Evolutionary conservation across 2,797 vertebrate species (phyloP), one percentile per base, ranked within the genome.

Genomic region (Lindbergichthys nudifrons): DNA sequence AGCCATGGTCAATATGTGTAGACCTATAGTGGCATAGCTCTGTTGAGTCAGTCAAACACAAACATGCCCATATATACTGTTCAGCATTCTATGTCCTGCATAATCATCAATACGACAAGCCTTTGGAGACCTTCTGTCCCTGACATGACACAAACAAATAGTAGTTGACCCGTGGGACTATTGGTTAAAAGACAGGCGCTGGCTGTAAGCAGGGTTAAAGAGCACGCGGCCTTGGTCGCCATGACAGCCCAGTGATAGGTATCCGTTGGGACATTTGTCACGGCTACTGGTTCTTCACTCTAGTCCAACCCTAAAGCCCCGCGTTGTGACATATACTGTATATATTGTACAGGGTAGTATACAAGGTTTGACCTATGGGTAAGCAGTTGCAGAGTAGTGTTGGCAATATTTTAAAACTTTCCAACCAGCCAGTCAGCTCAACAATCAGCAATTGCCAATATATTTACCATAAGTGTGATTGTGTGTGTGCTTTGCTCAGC

Each of bases 181-280:
- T 32, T 69, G 75, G 84, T 70, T 83, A 87, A 88, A 91, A 83
- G 87, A 72, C 73, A 62, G 66, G 58, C 23, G 10, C 57, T 59
- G 65, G 74, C 73, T 68, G 73, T 71, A 67, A 81, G 77, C 70
- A 23, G 79, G 83, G 81, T 87, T 84, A 85, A 86, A 84, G 79
- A 85, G 59, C 62, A 64, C 43, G 39, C 4, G 36, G 87, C 86
- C 80, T 87, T 81, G 82, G 73, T 79, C 1, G 2, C 85, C 75
- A 57, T 92, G 89, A 88, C 90, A 91, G 82, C 83, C 65, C 48
- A 3, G 76, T 91, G 89, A 92, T 77, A 63, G 87, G 66, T 52
- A 82, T 83, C 84, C 68, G 66, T 56, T 75, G 75, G 78, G 81
- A 84, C 87, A 89, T 93, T 91, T 92, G 91, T 93, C 92, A 91